Evolutionary conservation across 30 jellyfish, hydroid and myxozoan species (phyloP).

Genomic region (Chrysaora quinquecirrha): DNA sequence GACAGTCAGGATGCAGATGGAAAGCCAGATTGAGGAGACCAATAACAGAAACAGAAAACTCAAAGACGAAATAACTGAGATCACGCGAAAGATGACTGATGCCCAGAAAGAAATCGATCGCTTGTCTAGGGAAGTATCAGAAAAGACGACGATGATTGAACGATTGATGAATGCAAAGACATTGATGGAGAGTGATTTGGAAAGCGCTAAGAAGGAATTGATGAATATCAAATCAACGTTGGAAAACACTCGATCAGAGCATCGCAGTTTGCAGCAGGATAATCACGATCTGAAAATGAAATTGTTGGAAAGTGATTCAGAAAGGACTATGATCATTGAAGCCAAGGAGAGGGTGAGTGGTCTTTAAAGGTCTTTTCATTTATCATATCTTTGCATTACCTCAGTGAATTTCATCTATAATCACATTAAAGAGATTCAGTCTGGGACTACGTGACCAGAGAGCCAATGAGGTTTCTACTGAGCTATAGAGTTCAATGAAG

Average conservation of each 20-base stretch:
- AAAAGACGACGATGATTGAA: conserved; percentile 80
- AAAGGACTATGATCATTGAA: conserved; percentile 62
- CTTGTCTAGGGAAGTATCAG: conserved; percentile 63
- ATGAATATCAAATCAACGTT: conserved; percentile 55
- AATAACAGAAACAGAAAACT: conserved; percentile 77
- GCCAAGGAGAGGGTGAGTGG: conserved; percentile 78
- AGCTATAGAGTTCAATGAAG: too few species aligned
- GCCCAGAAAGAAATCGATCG: conserved; percentile 72
- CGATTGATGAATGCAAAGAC: conserved; percentile 72
- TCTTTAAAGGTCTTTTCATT: not conserved
- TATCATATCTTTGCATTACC: too few species aligned
- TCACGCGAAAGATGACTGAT: conserved; percentile 74
- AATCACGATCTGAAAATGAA: conserved; percentile 77
- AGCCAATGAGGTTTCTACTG: too few species aligned
- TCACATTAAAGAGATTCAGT: too few species aligned
- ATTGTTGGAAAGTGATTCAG: conserved; percentile 90
- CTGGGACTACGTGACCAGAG: too few species aligned
- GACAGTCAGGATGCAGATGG: conserved; percentile 50
- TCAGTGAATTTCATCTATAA: too few species aligned
- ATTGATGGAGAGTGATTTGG: conserved; percentile 74
- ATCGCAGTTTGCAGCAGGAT: conserved; percentile 88
- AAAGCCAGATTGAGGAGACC: conserved; percentile 82
- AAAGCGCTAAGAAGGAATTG: conserved; percentile 72
- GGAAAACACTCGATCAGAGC: conserved; percentile 73
- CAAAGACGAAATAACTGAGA: conserved; percentile 70